phyloP scores from a whole-genome alignment of 1,140 invertebrate species.

The Drosophila setifemur region DNA sequence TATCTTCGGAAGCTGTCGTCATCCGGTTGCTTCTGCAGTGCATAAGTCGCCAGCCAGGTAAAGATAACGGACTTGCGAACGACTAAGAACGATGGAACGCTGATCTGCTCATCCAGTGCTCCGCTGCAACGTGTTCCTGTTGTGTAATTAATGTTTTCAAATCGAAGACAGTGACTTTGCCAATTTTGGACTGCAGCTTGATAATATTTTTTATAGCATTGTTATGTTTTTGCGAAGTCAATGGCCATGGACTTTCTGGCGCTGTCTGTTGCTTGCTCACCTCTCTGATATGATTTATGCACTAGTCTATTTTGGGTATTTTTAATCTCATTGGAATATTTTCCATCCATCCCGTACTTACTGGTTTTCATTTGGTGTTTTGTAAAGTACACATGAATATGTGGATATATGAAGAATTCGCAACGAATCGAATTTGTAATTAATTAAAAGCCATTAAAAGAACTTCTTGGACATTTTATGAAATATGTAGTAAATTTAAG shows the following conservation, averaged over 20 bases:
- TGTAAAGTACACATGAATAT: no score
- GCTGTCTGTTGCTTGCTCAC: not conserved
- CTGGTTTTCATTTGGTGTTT: no score
- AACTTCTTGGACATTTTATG: no score
- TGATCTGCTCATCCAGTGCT: no score
- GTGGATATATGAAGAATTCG: no score
- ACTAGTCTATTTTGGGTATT: not conserved
- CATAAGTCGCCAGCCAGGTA: no score
- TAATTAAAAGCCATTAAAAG: no score
- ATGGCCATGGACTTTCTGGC: slow-evolving; percentile 15
- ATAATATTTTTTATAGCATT: slow-evolving; percentile 1
- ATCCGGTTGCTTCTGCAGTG: not conserved
- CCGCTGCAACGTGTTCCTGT: slow-evolving; percentile 10
- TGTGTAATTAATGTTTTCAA: slow-evolving; percentile 22
- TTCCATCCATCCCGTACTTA: no score
- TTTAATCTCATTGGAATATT: not conserved
- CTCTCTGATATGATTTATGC: slow-evolving; percentile 1
- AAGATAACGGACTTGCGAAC: not conserved
- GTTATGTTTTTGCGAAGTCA: slow-evolving; percentile 22
- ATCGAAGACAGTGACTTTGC: not conserved
- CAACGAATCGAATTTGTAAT: no score
- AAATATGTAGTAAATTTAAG: no score
- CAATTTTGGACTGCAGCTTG: not conserved
- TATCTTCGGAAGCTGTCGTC: slow-evolving; percentile 1
- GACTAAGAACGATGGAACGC: not conserved